Evolutionary conservation across 2,113 vertebrate genomes (phyloP), one percentile per base, ranked within the genome.

Genomic region (Maccullochella peelii): DNA sequence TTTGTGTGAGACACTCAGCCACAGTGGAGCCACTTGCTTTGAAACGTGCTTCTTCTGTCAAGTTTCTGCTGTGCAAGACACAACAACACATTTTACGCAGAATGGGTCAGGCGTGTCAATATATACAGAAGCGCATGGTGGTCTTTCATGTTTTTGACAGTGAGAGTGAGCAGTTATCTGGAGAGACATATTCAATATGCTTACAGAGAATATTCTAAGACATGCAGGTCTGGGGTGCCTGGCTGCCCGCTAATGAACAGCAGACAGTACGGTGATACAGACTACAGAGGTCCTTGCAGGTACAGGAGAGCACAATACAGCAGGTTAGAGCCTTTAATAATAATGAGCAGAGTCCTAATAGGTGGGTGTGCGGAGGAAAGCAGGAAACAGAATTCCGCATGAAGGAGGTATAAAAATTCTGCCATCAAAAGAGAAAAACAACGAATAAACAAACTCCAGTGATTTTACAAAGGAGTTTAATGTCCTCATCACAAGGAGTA

Each of bases 141-240:
- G 79, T 58, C 76, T 88, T 90, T 88, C 55, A 79, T 89, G 85
- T 91, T 74, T 86, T 33, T 77, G 76, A 78, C 63, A 68, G 58
- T 15, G 68, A 88, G 69, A 72, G 61, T 8, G 44, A 80, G 52
- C 73, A 20, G 61, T 85, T 83, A 83, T 88, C 80, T 57, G 38
- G 49, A 84, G 82, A 77, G 44, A 58, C 62, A 72, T 76, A 73
- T 74, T 82, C 49, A 73, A 77, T 74, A 80, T 73, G 59, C 85
- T 83, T 72, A 81, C 69, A 71, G 86, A 66, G 75, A 77, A 86
- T 80, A 87, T 83, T 86, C 30, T 79, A 82, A 86, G 71, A 63
- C n/a, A 4, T 4, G 50, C n/a, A 44, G 71, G 76, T 42, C 66
- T 40, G 4, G 6, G 58, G 85, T 55, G 54, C 59, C 47, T 0